These are phyloP conservation scores for Hipparchia semele DNA, from an alignment of 2,888 invertebrate species.

Conservation along the genomic window DNA sequence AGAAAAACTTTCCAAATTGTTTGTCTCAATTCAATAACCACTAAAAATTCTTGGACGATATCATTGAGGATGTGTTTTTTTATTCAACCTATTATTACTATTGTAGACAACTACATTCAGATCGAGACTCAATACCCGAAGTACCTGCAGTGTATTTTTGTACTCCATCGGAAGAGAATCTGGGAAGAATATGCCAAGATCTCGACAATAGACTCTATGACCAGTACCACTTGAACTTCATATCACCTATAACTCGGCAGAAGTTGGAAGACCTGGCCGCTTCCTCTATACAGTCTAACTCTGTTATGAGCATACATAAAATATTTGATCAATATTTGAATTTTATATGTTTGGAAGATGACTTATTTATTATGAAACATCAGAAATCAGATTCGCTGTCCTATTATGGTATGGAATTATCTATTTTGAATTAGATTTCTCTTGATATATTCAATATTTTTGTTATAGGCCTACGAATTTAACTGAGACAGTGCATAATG, in stretches of 20 bases:
- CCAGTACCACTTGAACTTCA: constrained; percentile 97
- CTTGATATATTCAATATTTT: background rate
- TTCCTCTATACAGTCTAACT: constrained; percentile 94
- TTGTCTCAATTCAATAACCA: no score
- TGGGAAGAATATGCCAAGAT: constrained; percentile 96
- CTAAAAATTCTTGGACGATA: no score
- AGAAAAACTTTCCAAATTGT: no score
- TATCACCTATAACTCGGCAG: constrained; percentile 96
- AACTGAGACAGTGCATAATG: no score
- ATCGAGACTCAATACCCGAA: constrained; percentile 97
- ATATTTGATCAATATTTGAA: constrained; percentile 99
- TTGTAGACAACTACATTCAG: constrained; percentile 92
- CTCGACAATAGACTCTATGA: constrained; percentile 95
- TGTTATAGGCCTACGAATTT: no score
- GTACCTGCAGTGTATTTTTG: constrained; percentile 99
- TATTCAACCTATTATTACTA: background rate
- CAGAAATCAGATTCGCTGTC: constrained; percentile 95
- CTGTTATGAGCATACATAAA: constrained; percentile 96
- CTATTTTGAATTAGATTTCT: background rate
- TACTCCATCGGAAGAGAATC: constrained; percentile 97
- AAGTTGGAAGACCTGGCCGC: constrained; percentile 97
- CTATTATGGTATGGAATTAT: constrained; percentile 89
- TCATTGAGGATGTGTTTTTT: background rate
- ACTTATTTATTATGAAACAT: constrained; percentile 96
- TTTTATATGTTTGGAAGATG: constrained; percentile 98